Conservation (phyloP, 64 coral and sea anemone genomes). For the Actinia equina region DNA sequence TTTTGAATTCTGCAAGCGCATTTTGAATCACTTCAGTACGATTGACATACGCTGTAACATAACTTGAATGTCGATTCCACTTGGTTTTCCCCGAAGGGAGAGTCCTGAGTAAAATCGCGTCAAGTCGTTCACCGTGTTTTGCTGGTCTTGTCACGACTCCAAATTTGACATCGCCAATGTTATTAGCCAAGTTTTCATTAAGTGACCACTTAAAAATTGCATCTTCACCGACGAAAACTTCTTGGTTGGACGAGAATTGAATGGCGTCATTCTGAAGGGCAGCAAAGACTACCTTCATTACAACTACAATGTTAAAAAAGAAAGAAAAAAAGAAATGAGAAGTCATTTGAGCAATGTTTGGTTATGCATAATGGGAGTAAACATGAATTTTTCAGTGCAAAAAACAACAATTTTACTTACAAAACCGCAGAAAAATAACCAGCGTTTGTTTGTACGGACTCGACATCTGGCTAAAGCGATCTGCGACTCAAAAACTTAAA, state of each 20-base stretch:
- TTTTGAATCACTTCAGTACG: background rate
- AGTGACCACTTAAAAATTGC: slow-evolving; percentile 5
- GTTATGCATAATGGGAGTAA: background rate
- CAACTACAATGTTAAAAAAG: background rate
- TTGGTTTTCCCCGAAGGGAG: background rate
- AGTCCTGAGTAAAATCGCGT: slow-evolving; percentile 12
- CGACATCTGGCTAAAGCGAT: background rate
- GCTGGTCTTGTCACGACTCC: slow-evolving; percentile 8
- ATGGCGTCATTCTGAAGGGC: background rate
- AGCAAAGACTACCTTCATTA: background rate
- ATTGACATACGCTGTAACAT: background rate
- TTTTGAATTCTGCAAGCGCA: background rate
- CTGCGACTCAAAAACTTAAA: too few species aligned
- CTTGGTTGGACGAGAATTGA: background rate
- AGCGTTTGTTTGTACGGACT: background rate
- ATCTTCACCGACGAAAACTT: slow-evolving; percentile 19
- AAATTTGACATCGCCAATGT: background rate
- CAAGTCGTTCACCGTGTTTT: background rate
- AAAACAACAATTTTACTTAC: background rate
- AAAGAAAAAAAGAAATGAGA: background rate
- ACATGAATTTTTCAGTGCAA: background rate
- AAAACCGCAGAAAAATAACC: background rate
- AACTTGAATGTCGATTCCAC: background rate
- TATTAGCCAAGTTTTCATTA: background rate
- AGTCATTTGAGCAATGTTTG: background rate